Conservation (phyloP, 2,888 invertebrate genomes). For the Chaitophorus viminalis region DNA sequence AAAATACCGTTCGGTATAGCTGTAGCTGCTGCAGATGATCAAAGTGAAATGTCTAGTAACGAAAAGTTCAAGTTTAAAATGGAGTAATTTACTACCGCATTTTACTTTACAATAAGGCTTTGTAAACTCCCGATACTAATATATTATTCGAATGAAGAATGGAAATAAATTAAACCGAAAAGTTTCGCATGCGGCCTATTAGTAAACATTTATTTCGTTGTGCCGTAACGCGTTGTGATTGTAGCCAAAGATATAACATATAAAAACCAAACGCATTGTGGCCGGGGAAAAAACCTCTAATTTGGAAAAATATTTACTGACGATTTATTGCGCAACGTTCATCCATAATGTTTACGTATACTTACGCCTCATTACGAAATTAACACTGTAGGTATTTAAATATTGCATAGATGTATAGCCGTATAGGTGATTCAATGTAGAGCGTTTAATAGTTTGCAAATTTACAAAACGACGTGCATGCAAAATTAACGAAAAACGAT, state of each 20-base stretch:
- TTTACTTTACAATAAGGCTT: slow-evolving; percentile 43
- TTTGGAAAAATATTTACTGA: no score
- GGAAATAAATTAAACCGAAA: slow-evolving; percentile 2
- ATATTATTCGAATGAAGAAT: not conserved
- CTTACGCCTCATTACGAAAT: no score
- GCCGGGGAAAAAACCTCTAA: no score
- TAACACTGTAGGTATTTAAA: no score
- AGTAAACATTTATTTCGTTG: not conserved
- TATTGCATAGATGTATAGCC: no score
- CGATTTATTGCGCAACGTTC: no score
- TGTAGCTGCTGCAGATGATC: slow-evolving; percentile 16
- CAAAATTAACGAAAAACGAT: not conserved
- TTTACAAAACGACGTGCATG: no score
- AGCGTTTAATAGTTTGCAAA: no score
- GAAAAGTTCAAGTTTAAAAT: slow-evolving; percentile 13
- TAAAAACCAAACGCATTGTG: not conserved
- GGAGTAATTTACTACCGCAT: slow-evolving; percentile 36
- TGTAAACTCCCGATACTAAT: slow-evolving; percentile 28
- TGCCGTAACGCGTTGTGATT: not conserved
- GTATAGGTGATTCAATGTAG: no score
- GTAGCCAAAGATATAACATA: not conserved
- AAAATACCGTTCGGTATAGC: not conserved
- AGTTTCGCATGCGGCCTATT: slow-evolving; percentile 2
- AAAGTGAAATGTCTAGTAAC: slow-evolving; percentile 31
- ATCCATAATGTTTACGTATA: no score